These are phyloP conservation scores for Sialis lutaria DNA, from an alignment of 2,888 invertebrate genomes.

Conservation along the genomic window DNA sequence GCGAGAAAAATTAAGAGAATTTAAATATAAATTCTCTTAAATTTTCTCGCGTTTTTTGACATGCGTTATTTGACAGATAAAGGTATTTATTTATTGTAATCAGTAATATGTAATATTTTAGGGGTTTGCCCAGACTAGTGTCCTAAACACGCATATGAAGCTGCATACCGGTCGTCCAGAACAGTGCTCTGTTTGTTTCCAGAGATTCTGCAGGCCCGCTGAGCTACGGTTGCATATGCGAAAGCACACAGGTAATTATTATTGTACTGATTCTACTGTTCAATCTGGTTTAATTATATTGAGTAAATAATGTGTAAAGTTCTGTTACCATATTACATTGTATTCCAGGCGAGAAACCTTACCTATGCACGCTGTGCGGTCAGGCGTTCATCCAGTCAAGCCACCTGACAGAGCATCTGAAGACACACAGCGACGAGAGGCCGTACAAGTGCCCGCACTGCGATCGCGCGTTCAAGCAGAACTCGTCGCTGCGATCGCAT, in stretches of 20 bases:
- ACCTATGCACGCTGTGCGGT: conserved; percentile 18
- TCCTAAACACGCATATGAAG: conserved; percentile 20
- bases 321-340: no score
- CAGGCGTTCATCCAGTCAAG: conserved; percentile 20
- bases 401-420: conserved; percentile 20
- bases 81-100: no score
- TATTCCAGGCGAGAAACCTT: conserved; percentile 20
- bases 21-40: no score
- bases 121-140: conserved; percentile 19
- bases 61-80: not conserved
- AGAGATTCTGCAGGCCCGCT: conserved; percentile 20
- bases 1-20: no score
- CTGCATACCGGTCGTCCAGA: conserved; percentile 20
- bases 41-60: no score
- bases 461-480: conserved; percentile 19
- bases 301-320: no score
- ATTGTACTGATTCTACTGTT: no score
- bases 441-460: conserved; percentile 20
- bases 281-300: no score
- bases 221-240: conserved; percentile 20
- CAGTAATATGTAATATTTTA: no score
- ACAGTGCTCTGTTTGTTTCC: conserved; percentile 18
- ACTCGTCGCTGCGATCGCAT: conserved; percentile 18
- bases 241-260: conserved; percentile 18
- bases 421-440: conserved; percentile 19